Base-by-base conservation (phyloP, 1,140 invertebrate species). In the Drosophila nigrodunni region DNA sequence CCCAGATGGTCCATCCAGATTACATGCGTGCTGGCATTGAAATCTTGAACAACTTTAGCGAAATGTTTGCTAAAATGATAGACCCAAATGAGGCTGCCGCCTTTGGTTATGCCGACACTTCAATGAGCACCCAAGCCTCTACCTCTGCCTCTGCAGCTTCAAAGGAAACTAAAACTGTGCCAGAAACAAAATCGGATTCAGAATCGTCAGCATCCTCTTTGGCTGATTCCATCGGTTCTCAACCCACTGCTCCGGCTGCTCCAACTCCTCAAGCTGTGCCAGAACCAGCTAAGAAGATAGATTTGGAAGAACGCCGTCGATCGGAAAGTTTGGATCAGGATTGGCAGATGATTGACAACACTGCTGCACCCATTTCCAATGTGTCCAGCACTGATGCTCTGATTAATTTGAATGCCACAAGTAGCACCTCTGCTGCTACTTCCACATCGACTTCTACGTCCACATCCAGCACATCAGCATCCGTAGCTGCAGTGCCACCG, bases 11-110 rank as follows among this genome's bases (percentile, higher is more conserved):
- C 15, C 80, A 90, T 49, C 91, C 91, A 2, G 74, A 91, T 35
- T 91, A 83, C 35, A 80, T 92, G 83, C 79, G 80, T 13, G 89
- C 91, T 13, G 90, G 90, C 41, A 83, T 92, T 49, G 79, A 92
- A 49, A 86, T 92, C 35, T 65, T 91, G 6, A 91, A 90, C 39
- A 91, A 92, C 57, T 92, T 93, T 25, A 91, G 82, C 37, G 81
- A 91, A 72, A 91, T 92, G 85, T 93, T 92, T 57, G 81, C 85
- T 35, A 91, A 92, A 77, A 90, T 91, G 77, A 81, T 93, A 25
- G 86, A 91, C 67, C 87, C 91, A 9, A 65, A 74, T 46, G 87
- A 91, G 44, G 9, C 55, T 21, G 67, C 77, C 41, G 21, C 66
- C 37, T 49, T 70, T 67, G 39, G 64, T 25, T 52, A 50, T 54